Conservation (phyloP, 2,888 invertebrate genomes). For the Thereva nobilitata region DNA sequence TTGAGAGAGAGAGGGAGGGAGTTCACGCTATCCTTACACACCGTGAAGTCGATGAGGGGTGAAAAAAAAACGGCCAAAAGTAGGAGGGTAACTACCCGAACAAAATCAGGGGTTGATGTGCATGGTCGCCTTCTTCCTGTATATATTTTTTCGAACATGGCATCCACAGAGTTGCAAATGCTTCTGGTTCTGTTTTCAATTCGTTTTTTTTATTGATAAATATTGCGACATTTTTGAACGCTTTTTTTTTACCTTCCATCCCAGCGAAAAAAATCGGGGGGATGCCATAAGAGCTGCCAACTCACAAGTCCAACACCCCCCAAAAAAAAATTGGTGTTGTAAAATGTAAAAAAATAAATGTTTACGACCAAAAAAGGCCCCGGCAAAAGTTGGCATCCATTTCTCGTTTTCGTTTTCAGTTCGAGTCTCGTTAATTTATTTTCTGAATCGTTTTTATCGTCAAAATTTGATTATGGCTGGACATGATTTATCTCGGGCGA, state of each 20-base stretch:
- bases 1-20: too few species aligned
- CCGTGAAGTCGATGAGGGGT: constrained; percentile 21
- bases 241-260: constrained; percentile 18
- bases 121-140: too few species aligned
- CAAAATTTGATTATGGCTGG: constrained; percentile 35
- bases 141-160: constrained; percentile 19
- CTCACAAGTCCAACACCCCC: too few species aligned
- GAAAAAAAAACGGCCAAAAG: not conserved
- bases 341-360: too few species aligned
- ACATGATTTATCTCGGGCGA: constrained; percentile 34
- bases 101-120: constrained; percentile 26
- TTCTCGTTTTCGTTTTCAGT: constrained; percentile 20
- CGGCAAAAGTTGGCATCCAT: constrained; percentile 4
- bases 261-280: constrained; percentile 10
- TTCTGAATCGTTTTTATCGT: constrained; percentile 29
- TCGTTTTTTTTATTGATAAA: constrained; percentile 31
- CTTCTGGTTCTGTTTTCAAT: constrained; percentile 10
- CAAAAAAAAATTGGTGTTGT: too few species aligned
- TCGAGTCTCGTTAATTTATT: constrained; percentile 23
- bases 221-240: constrained; percentile 30
- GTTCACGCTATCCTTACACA: constrained; percentile 2
- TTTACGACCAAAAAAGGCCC: not conserved
- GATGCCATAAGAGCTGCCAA: not conserved
- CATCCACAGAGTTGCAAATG: not conserved
- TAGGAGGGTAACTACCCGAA: constrained; percentile 11